Conservation (phyloP, 2,888 invertebrate genomes). For the Drosophila fungiperda region DNA sequence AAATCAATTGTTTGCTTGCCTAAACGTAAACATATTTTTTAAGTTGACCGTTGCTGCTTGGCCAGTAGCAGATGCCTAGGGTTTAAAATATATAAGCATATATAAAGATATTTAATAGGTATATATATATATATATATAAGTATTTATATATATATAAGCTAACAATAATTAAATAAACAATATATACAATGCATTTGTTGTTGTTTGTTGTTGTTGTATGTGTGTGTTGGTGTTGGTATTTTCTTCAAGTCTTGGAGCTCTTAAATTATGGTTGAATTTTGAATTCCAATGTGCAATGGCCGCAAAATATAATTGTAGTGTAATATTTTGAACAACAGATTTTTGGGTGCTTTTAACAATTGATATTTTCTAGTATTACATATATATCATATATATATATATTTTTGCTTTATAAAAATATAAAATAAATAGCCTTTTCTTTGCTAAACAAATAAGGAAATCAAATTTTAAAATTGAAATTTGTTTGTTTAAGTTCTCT, state of each 20-base stretch:
- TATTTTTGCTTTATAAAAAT: constrained; percentile 20
- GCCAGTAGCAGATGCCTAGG: constrained; percentile 55
- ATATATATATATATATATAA: constrained; percentile 36
- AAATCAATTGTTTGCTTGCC: constrained; percentile 66
- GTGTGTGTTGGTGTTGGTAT: constrained; percentile 26
- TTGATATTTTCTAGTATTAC: constrained; percentile 20
- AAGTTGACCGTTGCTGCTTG: constrained; percentile 64
- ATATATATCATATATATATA: constrained; percentile 26
- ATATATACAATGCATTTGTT: constrained; percentile 67
- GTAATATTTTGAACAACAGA: constrained; percentile 44
- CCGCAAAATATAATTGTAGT: constrained; percentile 59
- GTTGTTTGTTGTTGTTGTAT: constrained; percentile 29
- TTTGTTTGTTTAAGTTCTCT: constrained; percentile 52
- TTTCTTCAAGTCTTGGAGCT: constrained; percentile 78
- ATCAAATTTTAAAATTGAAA: constrained; percentile 37
- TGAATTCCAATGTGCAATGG: constrained; percentile 79
- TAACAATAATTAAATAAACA: constrained; percentile 77
- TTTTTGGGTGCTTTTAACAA: constrained; percentile 43
- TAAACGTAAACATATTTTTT: constrained; percentile 53
- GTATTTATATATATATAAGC: constrained; percentile 24
- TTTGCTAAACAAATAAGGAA: constrained; percentile 67
- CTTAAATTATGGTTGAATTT: constrained; percentile 72
- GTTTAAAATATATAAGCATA: constrained; percentile 46
- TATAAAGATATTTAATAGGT: constrained; percentile 32
- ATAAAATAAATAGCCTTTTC: constrained; percentile 76